phyloP scores from a whole-genome alignment of 2,888 invertebrate species.

The Pimpla rufipes region DNA sequence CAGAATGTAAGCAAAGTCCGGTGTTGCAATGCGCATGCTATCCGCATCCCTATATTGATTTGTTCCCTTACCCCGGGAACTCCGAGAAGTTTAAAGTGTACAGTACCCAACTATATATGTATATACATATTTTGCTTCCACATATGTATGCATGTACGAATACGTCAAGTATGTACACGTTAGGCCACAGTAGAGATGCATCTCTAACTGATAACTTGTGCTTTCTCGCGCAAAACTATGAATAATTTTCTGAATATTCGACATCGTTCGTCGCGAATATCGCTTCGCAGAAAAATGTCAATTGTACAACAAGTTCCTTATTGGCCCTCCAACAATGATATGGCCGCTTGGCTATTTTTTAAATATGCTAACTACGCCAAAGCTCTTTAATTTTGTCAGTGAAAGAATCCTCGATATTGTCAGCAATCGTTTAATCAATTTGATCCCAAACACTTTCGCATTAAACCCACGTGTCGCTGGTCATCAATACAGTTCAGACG shows the following conservation, averaged over 20 bases:
- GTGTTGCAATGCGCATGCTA: constrained; percentile 81
- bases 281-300: background rate
- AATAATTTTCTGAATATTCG: too few relatives aligned
- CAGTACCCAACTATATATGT: constrained; percentile 22
- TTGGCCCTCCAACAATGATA: too few relatives aligned
- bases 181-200: too few relatives aligned
- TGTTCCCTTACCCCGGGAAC: constrained; percentile 66
- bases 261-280: too few relatives aligned
- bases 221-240: too few relatives aligned
- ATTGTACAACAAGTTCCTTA: too few relatives aligned
- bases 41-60: constrained; percentile 81
- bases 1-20: constrained; percentile 68
- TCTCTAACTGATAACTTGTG: background rate
- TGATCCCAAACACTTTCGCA: background rate
- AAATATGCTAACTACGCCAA: background rate
- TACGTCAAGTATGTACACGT: background rate
- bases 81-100: constrained; percentile 55
- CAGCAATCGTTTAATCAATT: background rate
- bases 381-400: background rate
- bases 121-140: constrained; percentile 2
- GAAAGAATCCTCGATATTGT: background rate
- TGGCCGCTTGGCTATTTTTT: too few relatives aligned
- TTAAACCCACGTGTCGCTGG: background rate
- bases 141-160: background rate
- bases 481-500: background rate